A percentile compares a stretch with the other conserved stretches of the same genome.
Evolutionary conservation across 2,797 vertebrate species (phyloP).

Genomic region (Bradypodion ventrale): DNA sequence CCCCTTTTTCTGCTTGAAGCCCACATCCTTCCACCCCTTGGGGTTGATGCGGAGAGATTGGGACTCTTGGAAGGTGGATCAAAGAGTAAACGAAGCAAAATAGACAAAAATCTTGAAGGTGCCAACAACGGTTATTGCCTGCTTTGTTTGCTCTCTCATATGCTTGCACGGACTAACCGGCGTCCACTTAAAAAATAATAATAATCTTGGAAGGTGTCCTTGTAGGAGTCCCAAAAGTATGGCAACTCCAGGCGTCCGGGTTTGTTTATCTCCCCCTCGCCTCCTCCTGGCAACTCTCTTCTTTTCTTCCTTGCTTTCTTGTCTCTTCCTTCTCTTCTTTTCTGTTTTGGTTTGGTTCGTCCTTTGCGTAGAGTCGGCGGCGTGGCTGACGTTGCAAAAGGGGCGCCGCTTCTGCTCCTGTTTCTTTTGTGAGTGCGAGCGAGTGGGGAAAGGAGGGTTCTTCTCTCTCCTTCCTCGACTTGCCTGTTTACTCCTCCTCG

Average conservation of each 20-base stretch:
- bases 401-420: not conserved
- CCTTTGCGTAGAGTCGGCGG: constrained; percentile 2
- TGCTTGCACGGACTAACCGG: no score
- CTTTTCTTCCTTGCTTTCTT: no score
- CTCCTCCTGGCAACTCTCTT: not conserved
- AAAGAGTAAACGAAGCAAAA: no score
- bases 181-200: no score
- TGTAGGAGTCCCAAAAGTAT: not conserved
- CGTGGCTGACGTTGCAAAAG: constrained; percentile 23
- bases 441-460: not conserved
- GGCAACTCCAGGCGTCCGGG: not conserved
- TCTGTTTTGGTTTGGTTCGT: not conserved
- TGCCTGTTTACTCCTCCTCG: not conserved
- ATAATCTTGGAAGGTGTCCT: no score
- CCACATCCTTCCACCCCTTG: no score
- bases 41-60: not conserved
- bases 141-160: no score
- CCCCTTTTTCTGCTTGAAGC: not conserved
- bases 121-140: no score
- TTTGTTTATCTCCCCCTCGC: not conserved
- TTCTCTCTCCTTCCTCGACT: no score
- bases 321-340: not conserved
- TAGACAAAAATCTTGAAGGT: no score
- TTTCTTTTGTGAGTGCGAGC: not conserved
- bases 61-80: no score